These are phyloP conservation scores for Gasterosteus aculeatus DNA, from an alignment of 2,113 vertebrate species.

Conservation along the genomic window DNA sequence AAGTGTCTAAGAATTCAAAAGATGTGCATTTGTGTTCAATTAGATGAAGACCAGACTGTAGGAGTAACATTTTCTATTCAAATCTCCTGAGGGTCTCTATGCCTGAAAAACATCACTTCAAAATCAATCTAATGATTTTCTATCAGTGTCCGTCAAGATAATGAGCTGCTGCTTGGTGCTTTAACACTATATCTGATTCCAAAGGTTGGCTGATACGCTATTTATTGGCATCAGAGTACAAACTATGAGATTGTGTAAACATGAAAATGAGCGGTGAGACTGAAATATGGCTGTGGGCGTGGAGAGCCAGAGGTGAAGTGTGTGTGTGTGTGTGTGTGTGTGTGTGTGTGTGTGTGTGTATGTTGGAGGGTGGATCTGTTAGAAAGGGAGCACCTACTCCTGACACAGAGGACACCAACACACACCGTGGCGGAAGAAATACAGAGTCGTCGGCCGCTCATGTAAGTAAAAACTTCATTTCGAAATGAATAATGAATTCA, in stretches of 20 bases:
- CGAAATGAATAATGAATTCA: background rate
- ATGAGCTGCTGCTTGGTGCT: conserved; percentile 3
- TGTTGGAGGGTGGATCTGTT: conserved; percentile 38
- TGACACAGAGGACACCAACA: conserved; percentile 10
- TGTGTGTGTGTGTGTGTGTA: conserved; percentile 12
- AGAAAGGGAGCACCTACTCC: conserved; percentile 12
- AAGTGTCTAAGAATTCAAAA: conserved; percentile 53
- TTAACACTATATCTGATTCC: conserved; percentile 44
- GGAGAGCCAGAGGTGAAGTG: conserved; percentile 7
- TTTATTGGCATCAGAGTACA: conserved; percentile 64
- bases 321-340: background rate
- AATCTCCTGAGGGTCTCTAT: background rate
- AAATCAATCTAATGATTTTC: background rate
- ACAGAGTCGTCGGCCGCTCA: conserved; percentile 47
- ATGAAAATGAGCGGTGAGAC: conserved; percentile 38
- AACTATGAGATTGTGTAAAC: conserved; percentile 55
- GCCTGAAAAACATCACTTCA: background rate
- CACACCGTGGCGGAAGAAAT: conserved; percentile 43
- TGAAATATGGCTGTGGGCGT: conserved; percentile 35
- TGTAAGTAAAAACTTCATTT: conserved; percentile 58
- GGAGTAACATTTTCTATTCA: background rate
- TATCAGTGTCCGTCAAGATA: conserved; percentile 43
- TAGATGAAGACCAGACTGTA: background rate
- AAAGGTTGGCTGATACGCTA: conserved; percentile 65
- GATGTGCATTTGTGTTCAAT: conserved; percentile 2